Percentiles rank a stretch among this genome's conserved stretches.
These are phyloP conservation scores for Netelia fuscicornis DNA, from an alignment of 2,888 invertebrate genomes.

Conservation along the genomic window DNA sequence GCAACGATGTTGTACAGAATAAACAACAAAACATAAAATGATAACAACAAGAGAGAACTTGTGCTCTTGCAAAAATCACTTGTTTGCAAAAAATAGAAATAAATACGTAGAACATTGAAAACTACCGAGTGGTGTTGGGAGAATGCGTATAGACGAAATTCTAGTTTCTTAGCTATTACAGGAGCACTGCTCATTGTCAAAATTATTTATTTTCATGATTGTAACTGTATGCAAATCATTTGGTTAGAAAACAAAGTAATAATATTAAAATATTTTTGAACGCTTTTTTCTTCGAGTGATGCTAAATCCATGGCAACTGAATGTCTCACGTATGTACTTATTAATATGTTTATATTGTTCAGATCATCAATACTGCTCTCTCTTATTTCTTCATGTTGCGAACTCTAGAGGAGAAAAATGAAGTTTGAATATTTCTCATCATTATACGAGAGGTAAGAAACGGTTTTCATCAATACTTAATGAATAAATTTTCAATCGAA, in stretches of 20 bases:
- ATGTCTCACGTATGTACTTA: neutral
- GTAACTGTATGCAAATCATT: neutral
- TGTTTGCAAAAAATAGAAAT: too few relatives aligned
- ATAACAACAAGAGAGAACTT: too few relatives aligned
- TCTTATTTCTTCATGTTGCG: constrained; percentile 65
- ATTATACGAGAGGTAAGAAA: neutral
- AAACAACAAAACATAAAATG: too few relatives aligned
- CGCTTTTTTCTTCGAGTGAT: neutral
- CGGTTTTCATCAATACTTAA: neutral
- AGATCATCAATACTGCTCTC: constrained; percentile 55
- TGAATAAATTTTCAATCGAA: neutral
- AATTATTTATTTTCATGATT: too few relatives aligned
- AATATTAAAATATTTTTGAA: neutral
- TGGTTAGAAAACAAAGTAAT: neutral
- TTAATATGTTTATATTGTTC: neutral
- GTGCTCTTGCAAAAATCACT: too few relatives aligned
- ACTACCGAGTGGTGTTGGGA: too few relatives aligned
- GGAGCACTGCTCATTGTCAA: too few relatives aligned
- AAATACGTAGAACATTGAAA: too few relatives aligned
- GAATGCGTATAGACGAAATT: too few relatives aligned
- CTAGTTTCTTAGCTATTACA: too few relatives aligned
- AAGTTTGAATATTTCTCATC: neutral
- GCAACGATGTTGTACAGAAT: too few relatives aligned
- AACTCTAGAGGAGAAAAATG: constrained; percentile 45
- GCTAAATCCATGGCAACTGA: neutral